Evolutionary conservation across 2,113 vertebrate genomes (phyloP), one percentile per base, ranked within the genome.

Genomic region (Charadrius vociferus): DNA sequence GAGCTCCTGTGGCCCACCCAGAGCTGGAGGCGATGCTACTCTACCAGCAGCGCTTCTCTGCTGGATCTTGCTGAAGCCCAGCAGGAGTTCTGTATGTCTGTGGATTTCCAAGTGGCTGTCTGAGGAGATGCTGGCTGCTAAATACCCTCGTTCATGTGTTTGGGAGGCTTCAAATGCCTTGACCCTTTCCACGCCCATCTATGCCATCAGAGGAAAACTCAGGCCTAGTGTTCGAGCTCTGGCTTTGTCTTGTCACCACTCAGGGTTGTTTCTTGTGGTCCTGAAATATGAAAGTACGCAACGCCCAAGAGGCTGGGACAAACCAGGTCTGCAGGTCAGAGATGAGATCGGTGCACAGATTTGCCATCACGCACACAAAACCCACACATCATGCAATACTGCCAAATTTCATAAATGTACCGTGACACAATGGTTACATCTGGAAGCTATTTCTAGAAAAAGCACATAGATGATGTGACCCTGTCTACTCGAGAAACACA

Each of bases 361-460:
- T 50, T 9, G 8, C 71, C 83, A 43, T 39, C 55, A 41, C 7
- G 2, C 81, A 45, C 88, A 78, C 41, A 61, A 37, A 21, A 36
- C 29, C 53, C 50, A 7, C 63, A 18, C 68, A 18, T 11, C 78
- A 30, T 12, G 70, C 86, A 16, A 6, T 10, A 10, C 88, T 73
- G 80, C 77, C 83, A n/a, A 37, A 77, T 15, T 10, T 1, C 89
- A 75, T 21, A 81, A 94, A 75, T 63, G 81, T 34, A 17, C 72
- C 50, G 9, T 86, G 92, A 93, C 89, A 88, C 86, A 67, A 92
- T 43, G 82, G 93, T 82, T 88, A 59, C 91, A 82, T 75, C 89
- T 75, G 71, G 86, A 30, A 94, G 93, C 89, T 96, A 92, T 92
- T 97, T 96, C 67, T 78, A 89, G 68, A 55, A 20, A 34, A 62